Evolutionary conservation across 2,888 invertebrate species (phyloP).

Genomic region (Euclidia mi): DNA sequence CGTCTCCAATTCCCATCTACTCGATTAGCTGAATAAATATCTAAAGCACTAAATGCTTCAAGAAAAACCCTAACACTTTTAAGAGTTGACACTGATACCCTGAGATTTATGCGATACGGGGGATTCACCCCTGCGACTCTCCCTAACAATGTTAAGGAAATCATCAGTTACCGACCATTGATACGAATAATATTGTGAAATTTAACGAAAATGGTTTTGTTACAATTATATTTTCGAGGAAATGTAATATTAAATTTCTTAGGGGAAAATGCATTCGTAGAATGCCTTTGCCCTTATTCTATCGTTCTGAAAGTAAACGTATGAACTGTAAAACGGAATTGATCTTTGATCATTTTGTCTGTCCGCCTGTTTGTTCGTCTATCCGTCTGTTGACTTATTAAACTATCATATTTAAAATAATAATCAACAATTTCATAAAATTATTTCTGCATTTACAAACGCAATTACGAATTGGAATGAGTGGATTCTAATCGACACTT

Average conservation of each 20-base stretch:
- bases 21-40: slow-evolving; percentile 25
- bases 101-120: slow-evolving; percentile 44
- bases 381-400: too few species aligned
- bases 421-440: too few species aligned
- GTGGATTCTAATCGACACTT: too few species aligned
- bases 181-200: slow-evolving; percentile 55
- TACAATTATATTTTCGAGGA: slow-evolving; percentile 12
- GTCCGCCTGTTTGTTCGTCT: too few species aligned
- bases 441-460: too few species aligned
- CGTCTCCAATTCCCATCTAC: neutral
- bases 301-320: too few species aligned
- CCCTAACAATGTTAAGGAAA: slow-evolving; percentile 66
- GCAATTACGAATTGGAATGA: too few species aligned
- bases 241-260: neutral
- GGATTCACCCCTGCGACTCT: slow-evolving; percentile 10
- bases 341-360: too few species aligned
- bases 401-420: too few species aligned
- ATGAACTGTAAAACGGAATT: too few species aligned
- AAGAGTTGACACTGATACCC: slow-evolving; percentile 53
- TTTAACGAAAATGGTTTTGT: slow-evolving; percentile 45
- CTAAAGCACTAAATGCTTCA: slow-evolving; percentile 36
- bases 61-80: slow-evolving; percentile 48
- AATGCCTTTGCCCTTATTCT: too few species aligned
- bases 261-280: neutral
- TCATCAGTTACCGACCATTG: slow-evolving; percentile 64